These are phyloP conservation scores for Melinaea marsaeus DNA, from an alignment of 2,888 invertebrate genomes.

Conservation along the genomic window DNA sequence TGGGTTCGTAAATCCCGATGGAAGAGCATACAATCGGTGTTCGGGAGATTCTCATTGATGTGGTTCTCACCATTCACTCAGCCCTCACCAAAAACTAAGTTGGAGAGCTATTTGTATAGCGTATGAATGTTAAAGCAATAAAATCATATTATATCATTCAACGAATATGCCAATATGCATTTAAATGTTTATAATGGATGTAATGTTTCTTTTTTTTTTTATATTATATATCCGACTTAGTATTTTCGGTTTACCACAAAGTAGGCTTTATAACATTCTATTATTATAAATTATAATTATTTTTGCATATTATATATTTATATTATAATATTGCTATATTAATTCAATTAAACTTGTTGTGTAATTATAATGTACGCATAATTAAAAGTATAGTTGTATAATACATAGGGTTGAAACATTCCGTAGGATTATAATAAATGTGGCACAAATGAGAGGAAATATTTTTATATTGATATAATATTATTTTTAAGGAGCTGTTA, in stretches of 20 bases:
- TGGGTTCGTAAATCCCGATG: constrained; percentile 95
- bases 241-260: not conserved
- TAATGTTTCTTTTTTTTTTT: not conserved
- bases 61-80: constrained; percentile 98
- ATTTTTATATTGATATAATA: constrained; percentile 3
- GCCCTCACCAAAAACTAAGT: constrained; percentile 86
- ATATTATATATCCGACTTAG: not conserved
- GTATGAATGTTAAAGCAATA: constrained; percentile 78
- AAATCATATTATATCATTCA: not conserved
- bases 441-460: not conserved
- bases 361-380: not conserved
- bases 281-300: not conserved
- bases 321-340: not conserved
- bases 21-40: constrained; percentile 97
- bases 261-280: not conserved
- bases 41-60: constrained; percentile 94
- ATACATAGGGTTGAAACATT: not conserved
- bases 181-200: not conserved
- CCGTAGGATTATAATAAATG: constrained; percentile 1
- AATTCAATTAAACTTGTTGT: no score
- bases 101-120: constrained; percentile 89
- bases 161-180: not conserved
- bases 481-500: not conserved
- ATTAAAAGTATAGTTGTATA: not conserved
- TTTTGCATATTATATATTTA: not conserved